Conservation (phyloP, 2,797 vertebrate species). For the Malacoctenus gilli region DNA sequence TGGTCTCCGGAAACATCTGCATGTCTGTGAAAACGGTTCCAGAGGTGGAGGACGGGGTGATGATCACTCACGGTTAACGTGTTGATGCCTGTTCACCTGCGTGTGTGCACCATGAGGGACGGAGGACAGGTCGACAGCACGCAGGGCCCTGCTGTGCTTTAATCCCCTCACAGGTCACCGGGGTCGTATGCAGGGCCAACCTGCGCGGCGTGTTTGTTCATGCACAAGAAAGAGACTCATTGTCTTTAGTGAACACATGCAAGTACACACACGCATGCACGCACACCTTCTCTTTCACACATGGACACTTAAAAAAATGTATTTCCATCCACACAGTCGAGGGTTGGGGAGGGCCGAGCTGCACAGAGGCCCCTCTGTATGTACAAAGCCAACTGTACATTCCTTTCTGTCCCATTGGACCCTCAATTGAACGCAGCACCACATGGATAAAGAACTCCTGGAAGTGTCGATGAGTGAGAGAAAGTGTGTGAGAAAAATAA, state of each 20-base stretch:
- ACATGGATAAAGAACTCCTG: slow-evolving; percentile 59
- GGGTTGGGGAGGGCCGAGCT: slow-evolving; percentile 33
- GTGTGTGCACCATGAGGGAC: slow-evolving; percentile 32
- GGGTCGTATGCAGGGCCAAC: slow-evolving; percentile 42
- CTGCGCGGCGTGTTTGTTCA: slow-evolving; percentile 8
- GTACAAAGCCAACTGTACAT: slow-evolving; percentile 66
- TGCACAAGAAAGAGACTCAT: slow-evolving; percentile 42
- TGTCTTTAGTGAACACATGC: slow-evolving; percentile 31
- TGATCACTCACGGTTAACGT: slow-evolving; percentile 20
- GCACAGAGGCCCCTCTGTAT: slow-evolving; percentile 69
- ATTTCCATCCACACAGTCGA: slow-evolving; percentile 38
- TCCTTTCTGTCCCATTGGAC: slow-evolving; percentile 66
- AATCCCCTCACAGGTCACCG: slow-evolving; percentile 59
- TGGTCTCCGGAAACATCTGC: slow-evolving; percentile 71
- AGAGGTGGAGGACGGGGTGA: slow-evolving; percentile 63
- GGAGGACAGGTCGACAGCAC: slow-evolving; percentile 61
- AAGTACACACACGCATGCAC: slow-evolving; percentile 14
- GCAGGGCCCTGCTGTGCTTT: slow-evolving; percentile 60
- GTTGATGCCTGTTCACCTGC: slow-evolving; percentile 8
- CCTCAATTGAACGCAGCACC: slow-evolving; percentile 50
- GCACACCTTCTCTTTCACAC: slow-evolving; percentile 6
- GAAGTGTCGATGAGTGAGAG: slow-evolving; percentile 35
- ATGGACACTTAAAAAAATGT: slow-evolving; percentile 34
- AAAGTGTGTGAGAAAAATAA: slow-evolving; percentile 36
- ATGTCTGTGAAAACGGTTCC: slow-evolving; percentile 66